Base-by-base conservation (phyloP, 2,888 invertebrate genomes). In the Taenaris catops region DNA sequence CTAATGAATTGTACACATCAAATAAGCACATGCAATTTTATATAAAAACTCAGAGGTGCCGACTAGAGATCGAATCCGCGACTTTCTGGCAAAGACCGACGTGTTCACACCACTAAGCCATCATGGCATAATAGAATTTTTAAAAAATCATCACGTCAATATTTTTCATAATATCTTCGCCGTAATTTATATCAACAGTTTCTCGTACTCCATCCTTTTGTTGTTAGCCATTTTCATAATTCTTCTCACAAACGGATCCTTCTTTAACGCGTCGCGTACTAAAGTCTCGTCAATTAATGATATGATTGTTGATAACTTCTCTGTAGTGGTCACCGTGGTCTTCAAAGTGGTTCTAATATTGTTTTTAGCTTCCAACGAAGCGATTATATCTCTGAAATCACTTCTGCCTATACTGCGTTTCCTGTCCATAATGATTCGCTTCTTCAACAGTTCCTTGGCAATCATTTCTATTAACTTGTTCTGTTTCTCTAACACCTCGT, bases 211-310 rank as follows among this genome's bases (percentile, higher is more conserved):
- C 0, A 50, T 19, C 8, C 56, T 49, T n/a, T 66, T 74, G 4
- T 31, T 50, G 1, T 44, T 53, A 0, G 67, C 66, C 46, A 76
- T 58, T 20, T 63, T 56, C 16, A 80, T 41, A 9, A 81, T 64
- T 14, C 78, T 63, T 12, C 51, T 57, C 0, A 81, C 64, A 0
- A 52, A 53, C 0, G 76, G 76, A 34, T 80, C 67, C 0, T 48
- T 55, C 17, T 48, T 60, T 7, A 81, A 42, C 0, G 67, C 70
- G 0, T 47, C 24, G 10, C 57, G 57, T 0, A 80, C 46, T 34
- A 62, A 60, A 0, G 55, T 58, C 36, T 76, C 71, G 5, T 79
- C 76, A 0, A 80, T 49, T 0, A 69, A 2, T 0, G 62, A 59
- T 5, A 53, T 17, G 0, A 63, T 27, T 0, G 64, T 64, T 0